These are phyloP conservation scores for Lampris incognitus DNA, from an alignment of 2,113 vertebrate species.

Conservation along the genomic window DNA sequence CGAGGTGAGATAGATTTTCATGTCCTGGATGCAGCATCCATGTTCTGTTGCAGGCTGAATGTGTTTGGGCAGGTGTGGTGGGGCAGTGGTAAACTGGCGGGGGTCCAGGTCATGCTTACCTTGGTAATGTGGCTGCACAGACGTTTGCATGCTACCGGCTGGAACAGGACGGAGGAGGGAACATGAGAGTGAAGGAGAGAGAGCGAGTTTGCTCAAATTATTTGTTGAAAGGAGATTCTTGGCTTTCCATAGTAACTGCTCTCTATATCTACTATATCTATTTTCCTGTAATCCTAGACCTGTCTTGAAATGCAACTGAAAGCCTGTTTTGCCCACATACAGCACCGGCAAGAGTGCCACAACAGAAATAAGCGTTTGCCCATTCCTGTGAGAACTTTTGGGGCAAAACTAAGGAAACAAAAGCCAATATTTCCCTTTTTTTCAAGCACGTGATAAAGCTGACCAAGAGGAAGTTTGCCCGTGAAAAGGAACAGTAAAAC, in stretches of 20 bases:
- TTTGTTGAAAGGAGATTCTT: conserved; percentile 79
- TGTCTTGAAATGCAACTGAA: conserved; percentile 64
- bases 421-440: background rate
- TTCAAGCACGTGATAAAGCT: background rate
- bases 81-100: background rate
- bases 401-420: background rate
- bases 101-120: conserved; percentile 64
- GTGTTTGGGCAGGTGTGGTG: conserved; percentile 15
- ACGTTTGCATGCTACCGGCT: conserved; percentile 55
- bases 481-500: no score
- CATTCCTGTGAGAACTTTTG: conserved; percentile 7
- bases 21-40: conserved; percentile 1
- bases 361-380: conserved; percentile 22
- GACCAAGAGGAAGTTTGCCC: background rate
- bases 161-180: conserved; percentile 52
- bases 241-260: conserved; percentile 66
- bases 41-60: background rate
- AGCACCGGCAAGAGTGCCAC: conserved; percentile 1
- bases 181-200: conserved; percentile 40
- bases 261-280: conserved; percentile 76
- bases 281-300: conserved; percentile 80
- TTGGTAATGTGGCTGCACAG: conserved; percentile 41
- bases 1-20: conserved; percentile 20
- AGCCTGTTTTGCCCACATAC: conserved; percentile 57
- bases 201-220: conserved; percentile 64